phyloP scores from a whole-genome alignment of 2,797 vertebrate species.

The Microctenopoma steveboyesi region DNA sequence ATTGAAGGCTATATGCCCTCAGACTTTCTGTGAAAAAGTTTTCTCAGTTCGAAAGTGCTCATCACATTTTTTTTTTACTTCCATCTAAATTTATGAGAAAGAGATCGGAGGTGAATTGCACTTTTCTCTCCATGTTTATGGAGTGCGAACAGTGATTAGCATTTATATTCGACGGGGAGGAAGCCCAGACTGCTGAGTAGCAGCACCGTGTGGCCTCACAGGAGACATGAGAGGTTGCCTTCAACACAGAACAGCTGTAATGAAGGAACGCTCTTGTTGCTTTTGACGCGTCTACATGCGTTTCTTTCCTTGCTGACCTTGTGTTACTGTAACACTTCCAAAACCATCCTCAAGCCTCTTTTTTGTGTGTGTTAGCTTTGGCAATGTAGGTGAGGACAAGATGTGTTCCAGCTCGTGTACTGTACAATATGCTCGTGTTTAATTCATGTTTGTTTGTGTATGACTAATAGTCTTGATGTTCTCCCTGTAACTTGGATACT shows the following conservation, averaged over 20 bases:
- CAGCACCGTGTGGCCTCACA: slow-evolving; percentile 63
- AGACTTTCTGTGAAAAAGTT: slow-evolving; percentile 49
- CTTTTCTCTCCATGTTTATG: slow-evolving; percentile 77
- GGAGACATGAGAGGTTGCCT: slow-evolving; percentile 71
- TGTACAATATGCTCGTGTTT: slow-evolving; percentile 36
- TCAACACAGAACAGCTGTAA: slow-evolving; percentile 79
- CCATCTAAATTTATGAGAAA: slow-evolving; percentile 82
- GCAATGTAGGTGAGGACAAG: slow-evolving; percentile 57
- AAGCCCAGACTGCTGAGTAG: slow-evolving; percentile 76
- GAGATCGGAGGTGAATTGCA: slow-evolving; percentile 72
- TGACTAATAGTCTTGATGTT: slow-evolving; percentile 50
- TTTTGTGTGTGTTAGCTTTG: slow-evolving; percentile 67
- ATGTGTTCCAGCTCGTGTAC: slow-evolving; percentile 50
- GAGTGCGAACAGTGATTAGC: slow-evolving; percentile 80
- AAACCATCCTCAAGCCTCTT: slow-evolving; percentile 60
- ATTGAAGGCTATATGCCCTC: slow-evolving; percentile 16
- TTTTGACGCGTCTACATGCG: slow-evolving; percentile 59
- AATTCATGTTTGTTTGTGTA: slow-evolving; percentile 56
- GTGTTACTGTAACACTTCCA: slow-evolving; percentile 80
- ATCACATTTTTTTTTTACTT: slow-evolving; percentile 34
- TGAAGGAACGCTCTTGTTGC: slow-evolving; percentile 80
- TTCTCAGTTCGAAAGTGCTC: slow-evolving; percentile 51
- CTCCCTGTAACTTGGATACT: slow-evolving; percentile 48
- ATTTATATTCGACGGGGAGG: slow-evolving; percentile 81
- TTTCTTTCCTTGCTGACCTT: slow-evolving; percentile 68